A percentile compares a stretch with the other conserved stretches of the same genome.
Conservation (phyloP, 92 coral and sea anemone species). For the Parazoanthus atlanticus region DNA sequence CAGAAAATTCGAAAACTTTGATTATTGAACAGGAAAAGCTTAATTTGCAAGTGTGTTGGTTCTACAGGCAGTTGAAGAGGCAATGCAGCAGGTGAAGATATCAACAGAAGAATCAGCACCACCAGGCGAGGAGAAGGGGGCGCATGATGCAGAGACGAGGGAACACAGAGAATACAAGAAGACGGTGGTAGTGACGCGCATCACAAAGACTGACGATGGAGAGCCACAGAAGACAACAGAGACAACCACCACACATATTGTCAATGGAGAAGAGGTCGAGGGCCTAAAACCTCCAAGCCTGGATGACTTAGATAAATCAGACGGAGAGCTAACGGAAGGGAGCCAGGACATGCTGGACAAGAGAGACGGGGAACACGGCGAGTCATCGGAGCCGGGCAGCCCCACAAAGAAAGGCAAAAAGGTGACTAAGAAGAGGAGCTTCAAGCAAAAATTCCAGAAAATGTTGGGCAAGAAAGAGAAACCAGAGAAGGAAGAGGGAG, state of each 20-base stretch:
- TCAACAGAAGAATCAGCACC: constrained; percentile 36
- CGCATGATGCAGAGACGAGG: constrained; percentile 34
- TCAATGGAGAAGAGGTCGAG: constrained; percentile 28
- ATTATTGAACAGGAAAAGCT: no score
- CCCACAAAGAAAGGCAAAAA: constrained; percentile 43
- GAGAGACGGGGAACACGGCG: constrained; percentile 30
- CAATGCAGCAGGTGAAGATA: constrained; percentile 35
- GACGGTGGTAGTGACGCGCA: constrained; percentile 34
- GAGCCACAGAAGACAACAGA: constrained; percentile 27
- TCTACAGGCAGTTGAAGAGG: constrained; percentile 38
- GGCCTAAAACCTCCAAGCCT: constrained; percentile 38
- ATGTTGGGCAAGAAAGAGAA: constrained; percentile 38
- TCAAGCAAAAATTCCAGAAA: constrained; percentile 29
- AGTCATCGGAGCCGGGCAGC: constrained; percentile 40
- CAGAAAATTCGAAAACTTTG: no score
- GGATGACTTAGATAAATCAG: constrained; percentile 32
- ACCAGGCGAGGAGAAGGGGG: constrained; percentile 33
- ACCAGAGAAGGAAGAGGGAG: constrained; percentile 33
- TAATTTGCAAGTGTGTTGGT: background rate
- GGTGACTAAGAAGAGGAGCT: constrained; percentile 25
- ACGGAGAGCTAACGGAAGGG: constrained; percentile 29
- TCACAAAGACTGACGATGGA: constrained; percentile 34
- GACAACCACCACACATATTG: constrained; percentile 29
- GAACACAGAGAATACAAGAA: constrained; percentile 40
- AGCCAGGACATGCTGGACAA: constrained; percentile 33